Evolutionary conservation across 2,797 vertebrate genomes (phyloP), one percentile per base, ranked within the genome.

Genomic region (Sebastes wilsoni): DNA sequence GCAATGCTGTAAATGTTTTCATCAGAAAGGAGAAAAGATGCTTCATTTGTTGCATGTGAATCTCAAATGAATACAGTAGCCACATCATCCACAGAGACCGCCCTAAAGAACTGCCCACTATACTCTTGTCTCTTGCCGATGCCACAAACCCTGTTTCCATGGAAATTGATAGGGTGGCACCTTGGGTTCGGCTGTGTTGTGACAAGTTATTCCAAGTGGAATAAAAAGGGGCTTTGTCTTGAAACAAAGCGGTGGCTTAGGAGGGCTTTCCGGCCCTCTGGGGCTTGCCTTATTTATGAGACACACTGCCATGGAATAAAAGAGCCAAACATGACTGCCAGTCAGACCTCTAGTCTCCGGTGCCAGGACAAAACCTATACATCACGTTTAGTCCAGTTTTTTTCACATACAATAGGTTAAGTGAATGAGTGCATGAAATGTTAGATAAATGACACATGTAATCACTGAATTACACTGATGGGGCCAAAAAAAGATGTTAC

Each of bases 171-270:
- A 61, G 72, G 86, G 59, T 85, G 75, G 80, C 64, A 86, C 81
- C 80, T 77, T 68, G 46, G 77, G 79, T 89, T 79, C 20, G n/a
- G 60, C 87, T 78, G 54, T 86, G 82, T 84, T 90, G 76, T 87
- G 85, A 91, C 86, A 91, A 90, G 82, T 92, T 89, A 88, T 87
- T 91, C 82, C 61, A 20, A 87, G 82, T 87, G 79, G 80, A 88
- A 87, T 89, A 82, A 87, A 91, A 88, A 79, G 75, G 55, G 64
- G 32, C 80, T 85, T 86, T 83, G 79, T 91, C 71, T 75, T 73
- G 74, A 75, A 86, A 82, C 84, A 89, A 90, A 87, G 68, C 59
- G 2, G 59, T 67, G 79, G 67, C 66, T 83, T 80, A 85, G 69
- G 66, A 69, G 72, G 80, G 75, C 72, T 87, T 75, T 84, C 36